A percentile compares a stretch with the other conserved stretches of the same genome.
Evolutionary conservation across 2,888 invertebrate genomes (phyloP).

Genomic region (Smittia aterrima): DNA sequence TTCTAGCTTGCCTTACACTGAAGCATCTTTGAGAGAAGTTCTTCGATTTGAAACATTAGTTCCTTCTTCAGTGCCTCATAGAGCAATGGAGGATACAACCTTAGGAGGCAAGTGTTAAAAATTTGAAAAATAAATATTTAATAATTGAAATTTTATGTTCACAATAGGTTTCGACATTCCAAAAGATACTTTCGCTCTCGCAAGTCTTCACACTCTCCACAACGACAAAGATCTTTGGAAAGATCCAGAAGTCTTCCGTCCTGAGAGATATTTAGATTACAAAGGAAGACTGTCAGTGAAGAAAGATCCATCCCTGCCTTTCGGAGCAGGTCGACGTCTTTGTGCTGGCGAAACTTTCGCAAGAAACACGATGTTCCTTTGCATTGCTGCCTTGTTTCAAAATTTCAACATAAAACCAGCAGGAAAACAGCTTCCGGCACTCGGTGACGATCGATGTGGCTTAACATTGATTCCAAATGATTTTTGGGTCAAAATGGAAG

Average conservation of each 20-base stretch:
- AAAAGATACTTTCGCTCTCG: slow-evolving; percentile 58
- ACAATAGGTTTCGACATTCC: slow-evolving; percentile 56
- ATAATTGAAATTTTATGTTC: too few relatives aligned
- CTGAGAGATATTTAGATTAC: slow-evolving; percentile 63
- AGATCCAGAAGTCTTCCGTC: slow-evolving; percentile 65
- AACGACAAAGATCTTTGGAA: slow-evolving; percentile 61
- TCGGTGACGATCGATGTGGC: slow-evolving; percentile 48
- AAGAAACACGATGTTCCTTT: slow-evolving; percentile 63
- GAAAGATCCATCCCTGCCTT: slow-evolving; percentile 62
- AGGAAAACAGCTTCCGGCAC: slow-evolving; percentile 45
- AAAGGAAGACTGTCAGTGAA: slow-evolving; percentile 58
- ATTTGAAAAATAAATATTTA: too few relatives aligned
- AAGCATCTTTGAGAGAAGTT: slow-evolving; percentile 62
- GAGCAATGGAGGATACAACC: slow-evolving; percentile 55
- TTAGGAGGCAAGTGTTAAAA: slow-evolving; percentile 46
- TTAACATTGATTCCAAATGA: not conserved
- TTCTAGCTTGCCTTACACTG: slow-evolving; percentile 58
- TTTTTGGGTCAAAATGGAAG: slow-evolving; percentile 16
- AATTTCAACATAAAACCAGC: slow-evolving; percentile 59
- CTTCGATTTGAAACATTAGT: slow-evolving; percentile 62
- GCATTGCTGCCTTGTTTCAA: slow-evolving; percentile 62
- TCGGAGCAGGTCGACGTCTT: slow-evolving; percentile 66
- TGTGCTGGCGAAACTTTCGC: slow-evolving; percentile 73
- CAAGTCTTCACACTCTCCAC: slow-evolving; percentile 60
- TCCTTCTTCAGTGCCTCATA: slow-evolving; percentile 62